Evolutionary conservation across 2,888 invertebrate genomes (phyloP), one percentile per base, ranked within the genome.

Genomic region (Aspidapion aeneum): DNA sequence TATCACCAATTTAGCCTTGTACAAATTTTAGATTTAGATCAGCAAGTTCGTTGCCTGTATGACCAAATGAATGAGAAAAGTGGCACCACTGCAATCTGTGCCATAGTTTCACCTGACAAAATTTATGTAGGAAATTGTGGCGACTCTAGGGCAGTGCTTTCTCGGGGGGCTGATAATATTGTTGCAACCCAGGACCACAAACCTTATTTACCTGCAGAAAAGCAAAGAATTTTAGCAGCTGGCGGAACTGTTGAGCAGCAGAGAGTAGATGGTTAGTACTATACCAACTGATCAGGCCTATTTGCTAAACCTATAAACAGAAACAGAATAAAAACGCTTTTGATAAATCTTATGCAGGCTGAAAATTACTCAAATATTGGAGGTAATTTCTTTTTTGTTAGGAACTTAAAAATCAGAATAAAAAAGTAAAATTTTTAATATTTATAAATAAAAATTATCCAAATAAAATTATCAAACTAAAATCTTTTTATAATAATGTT

Each of bases 221-320:
- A 93, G 78, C 94, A 96, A 72, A 87, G 99, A 70, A 99, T 99
- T 73, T 73, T 78, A 48, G 77, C 76, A 61, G 98, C 98, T 1
- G 99, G 99, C 22, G 99, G 99, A 21, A 94, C 92, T 72, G 98
- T 99, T 1, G 95, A 98, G 94, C 95, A 98, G 68, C 95, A 97
- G 78, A 89, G 94, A 73, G 97, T 99, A 2, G 99, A 99, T 78
- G 98, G 98, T 35, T 94, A 35, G 35, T 35, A 35, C n/a, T n/a
- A n/a, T n/a, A n/a, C n/a, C n/a, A n/a, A n/a, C n/a, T n/a, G n/a
- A n/a, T n/a, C n/a, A n/a, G n/a, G n/a, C n/a, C n/a, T n/a, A n/a
- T n/a, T n/a, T n/a, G n/a, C n/a, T n/a, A n/a, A n/a, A n/a, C n/a
- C n/a, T n/a, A n/a, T n/a, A n/a, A n/a, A n/a, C n/a, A n/a, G n/a